Conservation (phyloP, 2,113 vertebrate genomes). For the Leptodactylus fuscus region DNA sequence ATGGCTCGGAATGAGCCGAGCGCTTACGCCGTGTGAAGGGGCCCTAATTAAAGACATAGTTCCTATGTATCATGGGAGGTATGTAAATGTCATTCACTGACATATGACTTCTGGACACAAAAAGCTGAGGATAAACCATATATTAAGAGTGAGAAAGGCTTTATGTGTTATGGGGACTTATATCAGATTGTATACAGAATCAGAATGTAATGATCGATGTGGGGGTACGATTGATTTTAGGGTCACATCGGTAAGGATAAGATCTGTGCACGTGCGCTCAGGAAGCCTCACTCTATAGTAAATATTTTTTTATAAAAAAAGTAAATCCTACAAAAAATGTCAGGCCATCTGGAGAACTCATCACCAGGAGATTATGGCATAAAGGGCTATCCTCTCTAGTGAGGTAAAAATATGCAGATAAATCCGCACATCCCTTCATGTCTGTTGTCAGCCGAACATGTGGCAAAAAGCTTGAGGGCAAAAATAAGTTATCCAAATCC, state of each 20-base stretch:
- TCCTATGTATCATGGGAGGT: too few relatives aligned
- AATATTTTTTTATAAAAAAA: background rate
- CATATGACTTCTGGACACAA: background rate
- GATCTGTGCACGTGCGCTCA: background rate
- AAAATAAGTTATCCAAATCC: background rate
- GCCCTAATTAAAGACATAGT: too few relatives aligned
- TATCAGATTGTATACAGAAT: too few relatives aligned
- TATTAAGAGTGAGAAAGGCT: too few relatives aligned
- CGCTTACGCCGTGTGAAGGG: too few relatives aligned
- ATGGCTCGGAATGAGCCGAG: too few relatives aligned
- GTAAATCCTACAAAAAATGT: background rate
- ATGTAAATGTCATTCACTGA: too few relatives aligned
- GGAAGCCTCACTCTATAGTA: background rate
- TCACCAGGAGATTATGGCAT: background rate
- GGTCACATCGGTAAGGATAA: background rate
- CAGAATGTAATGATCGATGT: too few relatives aligned
- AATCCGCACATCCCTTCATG: background rate
- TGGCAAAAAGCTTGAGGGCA: background rate
- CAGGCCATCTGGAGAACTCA: constrained; percentile 9
- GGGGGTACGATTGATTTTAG: background rate
- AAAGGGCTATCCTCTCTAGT: background rate
- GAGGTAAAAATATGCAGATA: background rate
- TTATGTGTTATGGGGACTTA: too few relatives aligned
- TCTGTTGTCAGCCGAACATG: background rate
- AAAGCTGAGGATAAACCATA: too few relatives aligned